Percentiles rank a stretch among this genome's conserved stretches.
These are phyloP conservation scores for Aleiodes alternator DNA, from an alignment of 2,888 invertebrate genomes.

Conservation along the genomic window DNA sequence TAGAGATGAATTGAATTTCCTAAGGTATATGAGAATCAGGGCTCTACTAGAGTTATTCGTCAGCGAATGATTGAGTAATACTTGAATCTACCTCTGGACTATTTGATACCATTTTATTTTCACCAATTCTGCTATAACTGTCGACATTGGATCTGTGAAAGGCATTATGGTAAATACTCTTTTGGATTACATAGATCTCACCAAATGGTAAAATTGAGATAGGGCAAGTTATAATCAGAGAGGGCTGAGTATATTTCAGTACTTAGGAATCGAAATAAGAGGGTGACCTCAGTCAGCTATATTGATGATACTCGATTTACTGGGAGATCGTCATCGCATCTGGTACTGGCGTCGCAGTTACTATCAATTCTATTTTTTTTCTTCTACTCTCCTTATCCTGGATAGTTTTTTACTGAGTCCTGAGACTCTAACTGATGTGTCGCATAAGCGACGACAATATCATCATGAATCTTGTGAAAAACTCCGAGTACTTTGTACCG, in stretches of 20 bases:
- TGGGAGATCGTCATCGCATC: slow-evolving; percentile 14
- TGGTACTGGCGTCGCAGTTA: background rate
- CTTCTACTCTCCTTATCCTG: background rate
- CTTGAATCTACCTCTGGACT: slow-evolving; percentile 18
- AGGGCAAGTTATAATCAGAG: background rate
- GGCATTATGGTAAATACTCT: slow-evolving; percentile 41
- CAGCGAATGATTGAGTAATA: slow-evolving; percentile 21
- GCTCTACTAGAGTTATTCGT: slow-evolving; percentile 16
- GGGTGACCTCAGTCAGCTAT: slow-evolving; percentile 17
- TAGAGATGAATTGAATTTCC: too few species aligned
- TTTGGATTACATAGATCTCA: slow-evolving; percentile 27
- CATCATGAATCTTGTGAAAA: too few species aligned
- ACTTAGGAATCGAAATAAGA: slow-evolving; percentile 13
- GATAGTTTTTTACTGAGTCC: background rate
- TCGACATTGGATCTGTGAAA: slow-evolving; percentile 34
- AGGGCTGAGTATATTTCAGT: background rate
- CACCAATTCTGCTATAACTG: background rate
- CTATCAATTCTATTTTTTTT: background rate
- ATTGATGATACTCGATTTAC: slow-evolving; percentile 16
- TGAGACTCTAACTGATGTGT: too few species aligned
- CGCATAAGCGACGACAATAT: too few species aligned
- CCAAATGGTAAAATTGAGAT: too few species aligned
- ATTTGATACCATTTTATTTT: background rate
- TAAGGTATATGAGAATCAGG: background rate
- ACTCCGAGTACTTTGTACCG: too few species aligned